These are phyloP conservation scores for Nycteola revayana DNA, from an alignment of 2,888 invertebrate genomes.

Conservation along the genomic window DNA sequence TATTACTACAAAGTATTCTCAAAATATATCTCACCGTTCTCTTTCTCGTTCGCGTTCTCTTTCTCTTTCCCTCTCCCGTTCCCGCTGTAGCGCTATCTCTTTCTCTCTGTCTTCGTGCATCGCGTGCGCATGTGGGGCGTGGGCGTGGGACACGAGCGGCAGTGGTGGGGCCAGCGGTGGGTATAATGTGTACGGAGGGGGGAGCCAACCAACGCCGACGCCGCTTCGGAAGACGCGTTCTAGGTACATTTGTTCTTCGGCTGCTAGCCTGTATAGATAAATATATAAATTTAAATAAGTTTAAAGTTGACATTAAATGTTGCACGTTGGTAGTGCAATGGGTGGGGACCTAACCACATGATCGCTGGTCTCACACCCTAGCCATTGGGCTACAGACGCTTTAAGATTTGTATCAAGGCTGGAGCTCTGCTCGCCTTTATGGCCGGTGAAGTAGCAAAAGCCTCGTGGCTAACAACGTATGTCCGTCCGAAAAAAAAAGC, in stretches of 20 bases:
- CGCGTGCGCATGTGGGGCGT: constrained; percentile 59
- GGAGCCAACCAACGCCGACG: constrained; percentile 77
- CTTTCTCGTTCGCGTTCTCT: constrained; percentile 53
- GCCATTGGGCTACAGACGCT: too few relatives aligned
- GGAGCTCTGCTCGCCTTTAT: too few relatives aligned
- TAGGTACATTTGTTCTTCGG: constrained; percentile 93
- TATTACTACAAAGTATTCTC: too few relatives aligned
- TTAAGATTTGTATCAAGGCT: too few relatives aligned
- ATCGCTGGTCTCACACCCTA: too few relatives aligned
- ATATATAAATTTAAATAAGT: too few relatives aligned
- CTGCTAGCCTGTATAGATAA: constrained; percentile 63
- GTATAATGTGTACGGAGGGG: constrained; percentile 76
- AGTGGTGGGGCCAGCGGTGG: constrained; percentile 71
- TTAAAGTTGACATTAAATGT: too few relatives aligned
- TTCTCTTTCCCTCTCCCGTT: constrained; percentile 74
- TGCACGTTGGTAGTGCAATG: too few relatives aligned
- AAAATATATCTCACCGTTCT: constrained; percentile 22
- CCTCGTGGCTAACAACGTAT: too few relatives aligned
- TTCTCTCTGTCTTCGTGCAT: constrained; percentile 76
- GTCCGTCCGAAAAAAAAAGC: too few relatives aligned
- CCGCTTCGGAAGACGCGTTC: constrained; percentile 87
- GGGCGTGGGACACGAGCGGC: constrained; percentile 60
- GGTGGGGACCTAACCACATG: too few relatives aligned
- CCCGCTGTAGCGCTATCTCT: constrained; percentile 79
- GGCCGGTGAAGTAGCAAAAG: too few relatives aligned